Base-by-base conservation (phyloP, 2,888 invertebrate genomes). In the Stenolophus ochropezus region DNA sequence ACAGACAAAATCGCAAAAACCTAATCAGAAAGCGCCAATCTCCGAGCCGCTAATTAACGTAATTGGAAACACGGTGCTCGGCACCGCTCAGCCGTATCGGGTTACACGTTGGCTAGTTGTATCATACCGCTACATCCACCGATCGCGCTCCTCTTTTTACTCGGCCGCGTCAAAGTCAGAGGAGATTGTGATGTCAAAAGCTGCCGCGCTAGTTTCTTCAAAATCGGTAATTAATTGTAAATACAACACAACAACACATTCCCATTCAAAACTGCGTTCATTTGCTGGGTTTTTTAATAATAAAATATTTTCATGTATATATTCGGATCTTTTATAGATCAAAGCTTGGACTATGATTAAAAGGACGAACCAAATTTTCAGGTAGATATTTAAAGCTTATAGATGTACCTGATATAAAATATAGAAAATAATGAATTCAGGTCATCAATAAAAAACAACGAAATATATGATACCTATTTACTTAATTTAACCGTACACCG, bases 11-110 rank as follows among this genome's bases (percentile, higher is more conserved):
- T 73, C 73, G 73, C 73, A 51, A 51, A 47, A 49, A 21, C 53
- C 27, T 73, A 80, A 80, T 80, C 80, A 80, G 73, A 79, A 80
- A 80, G 80, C 80, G 80, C 73, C 71, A 80, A 80, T 80, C 80
- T 80, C 80, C 80, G 79, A 27, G 47, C 51, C 20, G 80, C 73
- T 80, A 80, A 80, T 80, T 71, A 80, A 73, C 47, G 73, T 80
- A 80, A 80, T 80, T 80, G 80, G 80, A 80, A 80, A 80, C 80
- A 80, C 73, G 56, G 58, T 42, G 33, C 33, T 42, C 33, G 33
- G 42, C 53, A 33, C 73, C 80, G 80, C 80, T 80, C 73, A 80
- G 73, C 73, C 58, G 73, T 80, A 80, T 80, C 80, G 23, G 16
- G 73, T 80, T 80, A 73, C 80, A 42, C 14, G 33, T 42, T 42